Evolutionary conservation across 2,888 invertebrate species (phyloP).

Genomic region (Drosophila maculinotata): DNA sequence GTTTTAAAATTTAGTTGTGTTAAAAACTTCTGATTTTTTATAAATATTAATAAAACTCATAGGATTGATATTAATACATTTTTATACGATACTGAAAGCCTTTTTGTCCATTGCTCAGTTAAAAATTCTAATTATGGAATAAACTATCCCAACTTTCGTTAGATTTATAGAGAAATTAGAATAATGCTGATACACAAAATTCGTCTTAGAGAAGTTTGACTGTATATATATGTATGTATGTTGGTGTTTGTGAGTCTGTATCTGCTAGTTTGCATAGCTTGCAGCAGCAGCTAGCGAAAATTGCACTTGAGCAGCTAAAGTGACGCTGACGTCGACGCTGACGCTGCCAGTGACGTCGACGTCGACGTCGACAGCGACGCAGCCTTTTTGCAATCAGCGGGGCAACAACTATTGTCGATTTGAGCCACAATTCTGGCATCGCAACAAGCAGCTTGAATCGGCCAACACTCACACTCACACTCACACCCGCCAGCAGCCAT

Average conservation of each 20-base stretch:
- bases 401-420: constrained; percentile 67
- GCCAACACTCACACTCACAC: constrained; percentile 34
- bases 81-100: no score
- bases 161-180: no score
- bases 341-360: constrained; percentile 5
- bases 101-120: no score
- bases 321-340: constrained; percentile 6
- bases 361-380: constrained; percentile 21
- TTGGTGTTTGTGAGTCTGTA: constrained; percentile 40
- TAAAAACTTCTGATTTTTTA: no score
- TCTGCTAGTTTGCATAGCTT: constrained; percentile 54
- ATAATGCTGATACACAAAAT: no score
- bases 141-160: no score
- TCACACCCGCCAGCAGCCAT: neutral
- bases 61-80: no score
- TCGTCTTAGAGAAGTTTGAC: neutral
- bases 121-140: no score
- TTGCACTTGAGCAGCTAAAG: constrained; percentile 65
- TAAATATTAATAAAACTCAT: no score
- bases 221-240: neutral
- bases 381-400: constrained; percentile 61
- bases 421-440: constrained; percentile 43
- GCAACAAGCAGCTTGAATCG: constrained; percentile 52
- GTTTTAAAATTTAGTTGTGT: no score
- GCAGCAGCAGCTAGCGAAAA: constrained; percentile 29